Evolutionary conservation across 2,113 vertebrate species (phyloP), one percentile per base, ranked within the genome.

Genomic region (Aramus guarauna): DNA sequence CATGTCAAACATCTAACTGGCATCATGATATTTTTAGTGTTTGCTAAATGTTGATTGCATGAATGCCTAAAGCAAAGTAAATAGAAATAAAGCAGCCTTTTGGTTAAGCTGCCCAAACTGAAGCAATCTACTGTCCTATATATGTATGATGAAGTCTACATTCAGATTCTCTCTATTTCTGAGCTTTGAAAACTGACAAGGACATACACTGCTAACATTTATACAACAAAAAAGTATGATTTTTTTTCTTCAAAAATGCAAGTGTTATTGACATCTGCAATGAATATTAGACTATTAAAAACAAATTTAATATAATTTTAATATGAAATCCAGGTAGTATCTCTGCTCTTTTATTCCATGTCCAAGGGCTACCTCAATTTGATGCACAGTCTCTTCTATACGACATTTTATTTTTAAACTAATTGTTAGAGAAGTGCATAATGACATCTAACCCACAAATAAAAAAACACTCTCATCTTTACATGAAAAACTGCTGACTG

Each of bases 121-220:
- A 79, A 72, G 13, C 15, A 39, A 24, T 17, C 29, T 41, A 9
- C 11, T 9, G 11, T 36, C 8, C 14, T 24, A 6, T 37, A 39
- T 21, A 3, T 32, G 1, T 56, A 48, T 9, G 3, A 23, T 83
- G 56, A 67, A 72, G 11, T 56, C 41, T 66, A 36, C 7, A 8
- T 58, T 62, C 29, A 71, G 7, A 47, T 39, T 79, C 6, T 39
- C 11, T 27, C 12, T 37, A 27, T 72, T 84, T 84, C 34, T 27
- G 53, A 36, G 10, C 13, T 85, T 81, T 67, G 32, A 82, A 88
- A 92, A 55, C 7, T 39, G 13, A 11, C 26, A 5, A 30, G 29
- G 6, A 62, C 5, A 7, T 39, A 30, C 5, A 41, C 2, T 5
- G 7, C 48, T 56, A 21, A 23, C 0, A 0, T 16, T 90, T 19